Conservation (phyloP, 2,888 invertebrate genomes). For the Latrodectus elegans region DNA sequence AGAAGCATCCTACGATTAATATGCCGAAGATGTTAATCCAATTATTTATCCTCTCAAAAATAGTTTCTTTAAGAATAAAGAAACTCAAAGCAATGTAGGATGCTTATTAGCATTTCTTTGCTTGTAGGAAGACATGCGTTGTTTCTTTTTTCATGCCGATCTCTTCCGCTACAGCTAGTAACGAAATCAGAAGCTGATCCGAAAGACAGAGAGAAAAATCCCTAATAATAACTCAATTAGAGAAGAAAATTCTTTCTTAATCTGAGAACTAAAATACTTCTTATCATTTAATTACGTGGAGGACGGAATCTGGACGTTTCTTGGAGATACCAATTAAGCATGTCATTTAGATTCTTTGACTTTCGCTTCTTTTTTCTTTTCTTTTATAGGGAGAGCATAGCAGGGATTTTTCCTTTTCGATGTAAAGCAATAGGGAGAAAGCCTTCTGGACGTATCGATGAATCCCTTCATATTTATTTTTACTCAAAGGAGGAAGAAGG, state of each 20-base stretch:
- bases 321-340: slow-evolving; percentile 53
- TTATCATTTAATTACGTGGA: slow-evolving; percentile 51
- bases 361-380: slow-evolving; percentile 13
- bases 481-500: slow-evolving; percentile 14
- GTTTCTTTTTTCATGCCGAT: background rate
- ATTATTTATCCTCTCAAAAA: slow-evolving; percentile 6
- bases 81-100: background rate
- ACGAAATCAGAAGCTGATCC: slow-evolving; percentile 7
- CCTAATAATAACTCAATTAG: slow-evolving; percentile 53
- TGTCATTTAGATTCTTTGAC: slow-evolving; percentile 42
- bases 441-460: slow-evolving; percentile 1
- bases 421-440: slow-evolving; percentile 2
- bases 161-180: background rate
- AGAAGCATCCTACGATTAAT: background rate
- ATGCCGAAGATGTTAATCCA: background rate
- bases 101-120: slow-evolving; percentile 10
- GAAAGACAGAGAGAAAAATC: slow-evolving; percentile 8
- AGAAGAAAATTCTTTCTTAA: slow-evolving; percentile 35
- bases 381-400: background rate
- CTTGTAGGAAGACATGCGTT: background rate
- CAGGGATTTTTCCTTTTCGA: slow-evolving; percentile 2
- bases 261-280: slow-evolving; percentile 45
- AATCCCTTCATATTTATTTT: slow-evolving; percentile 16
- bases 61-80: background rate
- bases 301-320: slow-evolving; percentile 31